Conservation (phyloP, 2,113 vertebrate species). For the Mesocricetus auratus region DNA sequence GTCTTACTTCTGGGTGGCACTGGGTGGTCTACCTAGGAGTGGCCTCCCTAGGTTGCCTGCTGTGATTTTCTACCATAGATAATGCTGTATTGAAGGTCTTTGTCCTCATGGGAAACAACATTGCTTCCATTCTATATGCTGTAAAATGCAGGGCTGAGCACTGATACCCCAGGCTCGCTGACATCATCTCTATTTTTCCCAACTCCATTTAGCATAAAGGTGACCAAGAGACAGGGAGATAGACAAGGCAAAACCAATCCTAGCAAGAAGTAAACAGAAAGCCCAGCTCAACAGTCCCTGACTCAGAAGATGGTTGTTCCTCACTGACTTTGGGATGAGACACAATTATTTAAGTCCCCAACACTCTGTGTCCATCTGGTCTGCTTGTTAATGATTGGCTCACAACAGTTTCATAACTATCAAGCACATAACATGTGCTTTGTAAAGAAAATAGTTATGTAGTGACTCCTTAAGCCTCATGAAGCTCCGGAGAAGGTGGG, state of each 20-base stretch:
- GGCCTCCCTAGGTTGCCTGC: too few relatives aligned
- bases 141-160: not conserved
- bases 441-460: not conserved
- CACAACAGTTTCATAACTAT: not conserved
- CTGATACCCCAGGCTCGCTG: not conserved
- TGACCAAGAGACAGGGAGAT: not conserved
- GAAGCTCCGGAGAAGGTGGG: not conserved
- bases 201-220: not conserved
- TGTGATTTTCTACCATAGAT: not conserved
- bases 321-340: not conserved
- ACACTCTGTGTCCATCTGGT: not conserved
- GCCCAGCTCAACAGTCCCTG: not conserved
- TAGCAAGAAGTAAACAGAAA: not conserved
- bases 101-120: not conserved
- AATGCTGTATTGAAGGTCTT: not conserved
- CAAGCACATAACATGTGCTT: not conserved
- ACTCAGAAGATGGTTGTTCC: not conserved
- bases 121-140: not conserved
- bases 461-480: not conserved
- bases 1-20: not conserved
- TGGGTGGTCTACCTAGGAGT: accelerated
- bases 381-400: not conserved
- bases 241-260: not conserved
- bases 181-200: not conserved
- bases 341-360: not conserved